A percentile compares a stretch with the other conserved stretches of the same genome.
These are phyloP conservation scores for Teleogryllus oceanicus DNA, from an alignment of 2,888 invertebrate species.

Conservation along the genomic window DNA sequence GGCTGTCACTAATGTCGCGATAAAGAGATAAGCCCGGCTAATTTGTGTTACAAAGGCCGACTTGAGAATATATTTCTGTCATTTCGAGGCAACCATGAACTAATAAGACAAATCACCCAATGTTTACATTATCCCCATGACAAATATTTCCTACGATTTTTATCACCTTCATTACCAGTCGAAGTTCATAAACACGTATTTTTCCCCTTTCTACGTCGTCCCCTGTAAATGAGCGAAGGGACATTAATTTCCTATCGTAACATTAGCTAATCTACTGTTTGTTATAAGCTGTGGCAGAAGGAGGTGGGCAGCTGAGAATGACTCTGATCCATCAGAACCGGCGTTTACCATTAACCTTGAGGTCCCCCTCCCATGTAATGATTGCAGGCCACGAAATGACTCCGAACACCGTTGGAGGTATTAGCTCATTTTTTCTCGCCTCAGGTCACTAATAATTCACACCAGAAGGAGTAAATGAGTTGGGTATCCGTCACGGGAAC, in stretches of 20 bases:
- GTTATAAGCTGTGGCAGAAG: background rate
- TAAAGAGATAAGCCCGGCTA: background rate
- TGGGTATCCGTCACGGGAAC: background rate
- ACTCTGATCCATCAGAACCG: background rate
- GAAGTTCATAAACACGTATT: background rate
- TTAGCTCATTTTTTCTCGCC: background rate
- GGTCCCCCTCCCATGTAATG: background rate
- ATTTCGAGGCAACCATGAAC: background rate
- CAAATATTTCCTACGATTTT: slow-evolving; percentile 8
- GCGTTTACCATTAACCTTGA: background rate
- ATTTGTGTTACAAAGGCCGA: background rate
- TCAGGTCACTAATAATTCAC: background rate
- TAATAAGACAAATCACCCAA: background rate
- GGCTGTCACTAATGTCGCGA: background rate
- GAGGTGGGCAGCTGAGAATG: background rate
- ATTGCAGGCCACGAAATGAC: background rate
- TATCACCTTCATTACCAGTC: background rate
- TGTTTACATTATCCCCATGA: background rate
- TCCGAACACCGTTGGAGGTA: background rate
- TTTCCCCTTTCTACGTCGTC: background rate
- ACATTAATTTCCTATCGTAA: background rate
- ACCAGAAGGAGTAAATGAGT: background rate
- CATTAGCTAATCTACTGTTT: background rate
- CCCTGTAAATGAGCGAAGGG: background rate
- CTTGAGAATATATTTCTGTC: too few species aligned